Percentiles rank a stretch among this genome's conserved stretches.
These are phyloP conservation scores for Alosa sapidissima DNA, from an alignment of 2,797 vertebrate species.

Conservation along the genomic window DNA sequence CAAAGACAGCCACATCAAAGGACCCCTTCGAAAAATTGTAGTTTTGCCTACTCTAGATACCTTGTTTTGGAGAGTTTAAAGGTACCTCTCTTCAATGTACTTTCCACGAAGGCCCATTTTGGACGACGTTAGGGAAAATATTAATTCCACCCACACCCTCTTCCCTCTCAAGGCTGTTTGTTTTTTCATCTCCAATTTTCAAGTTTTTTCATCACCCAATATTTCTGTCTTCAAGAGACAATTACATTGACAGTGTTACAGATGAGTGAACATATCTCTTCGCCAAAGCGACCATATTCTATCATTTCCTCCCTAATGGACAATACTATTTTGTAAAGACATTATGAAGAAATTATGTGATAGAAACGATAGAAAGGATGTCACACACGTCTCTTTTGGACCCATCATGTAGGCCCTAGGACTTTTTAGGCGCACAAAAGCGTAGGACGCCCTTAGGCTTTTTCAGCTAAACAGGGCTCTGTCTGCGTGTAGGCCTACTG, in stretches of 20 bases:
- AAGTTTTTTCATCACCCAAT: too few relatives aligned
- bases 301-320: too few relatives aligned
- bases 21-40: constrained; percentile 30
- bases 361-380: too few relatives aligned
- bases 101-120: constrained; percentile 1
- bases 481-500: constrained; percentile 48
- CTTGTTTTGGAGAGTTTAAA: constrained; percentile 65
- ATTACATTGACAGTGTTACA: background rate
- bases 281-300: background rate
- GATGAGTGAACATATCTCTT: background rate
- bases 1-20: constrained; percentile 65
- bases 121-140: constrained; percentile 11
- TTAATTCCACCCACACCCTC: background rate
- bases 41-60: constrained; percentile 43
- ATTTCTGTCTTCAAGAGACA: background rate
- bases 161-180: background rate
- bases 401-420: background rate
- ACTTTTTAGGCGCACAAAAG: background rate
- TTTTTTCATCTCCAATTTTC: background rate
- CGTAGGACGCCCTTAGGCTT: background rate
- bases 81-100: background rate
- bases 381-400: background rate
- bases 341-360: too few relatives aligned
- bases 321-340: too few relatives aligned
- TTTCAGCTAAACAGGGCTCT: constrained; percentile 38